Conservation (phyloP, 2,113 vertebrate species). For the Myxocyprinus asiaticus region DNA sequence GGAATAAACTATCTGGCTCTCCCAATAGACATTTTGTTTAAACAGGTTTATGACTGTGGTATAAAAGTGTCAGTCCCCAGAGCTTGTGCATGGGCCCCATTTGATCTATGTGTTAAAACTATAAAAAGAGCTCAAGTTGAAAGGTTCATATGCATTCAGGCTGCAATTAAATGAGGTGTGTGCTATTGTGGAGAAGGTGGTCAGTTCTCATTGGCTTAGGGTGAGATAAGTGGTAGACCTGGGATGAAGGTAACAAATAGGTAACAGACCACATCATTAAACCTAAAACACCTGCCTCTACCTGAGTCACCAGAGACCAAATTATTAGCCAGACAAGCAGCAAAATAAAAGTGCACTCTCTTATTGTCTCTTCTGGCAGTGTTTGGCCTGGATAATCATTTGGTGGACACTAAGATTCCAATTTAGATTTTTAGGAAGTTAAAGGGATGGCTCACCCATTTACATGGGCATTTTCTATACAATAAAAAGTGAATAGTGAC, state of each 20-base stretch:
- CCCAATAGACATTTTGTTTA: neutral
- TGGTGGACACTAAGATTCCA: neutral
- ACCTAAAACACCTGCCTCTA: constrained; percentile 31
- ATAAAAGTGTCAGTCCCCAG: neutral
- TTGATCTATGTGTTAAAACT: neutral
- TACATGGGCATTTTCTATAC: too few relatives aligned
- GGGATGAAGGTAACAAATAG: constrained; percentile 38
- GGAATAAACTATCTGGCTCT: neutral
- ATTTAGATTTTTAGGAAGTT: too few relatives aligned
- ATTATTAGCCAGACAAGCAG: constrained; percentile 33
- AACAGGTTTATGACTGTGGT: too few relatives aligned
- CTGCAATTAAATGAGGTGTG: constrained; percentile 37
- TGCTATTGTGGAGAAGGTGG: constrained; percentile 43
- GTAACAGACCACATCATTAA: constrained; percentile 57
- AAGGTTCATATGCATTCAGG: constrained; percentile 13
- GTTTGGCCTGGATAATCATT: neutral
- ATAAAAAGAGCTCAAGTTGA: neutral
- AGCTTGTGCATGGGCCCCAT: neutral
- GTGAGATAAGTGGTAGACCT: constrained; percentile 53
- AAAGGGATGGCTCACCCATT: too few relatives aligned
- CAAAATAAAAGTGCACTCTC: constrained; percentile 29
- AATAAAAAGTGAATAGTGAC: too few relatives aligned
- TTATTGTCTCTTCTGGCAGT: constrained; percentile 18
- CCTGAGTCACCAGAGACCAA: constrained; percentile 46
- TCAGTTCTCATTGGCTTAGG: constrained; percentile 47